Evolutionary conservation across 2,797 vertebrate species (phyloP).

Genomic region (Cyprinella venusta): DNA sequence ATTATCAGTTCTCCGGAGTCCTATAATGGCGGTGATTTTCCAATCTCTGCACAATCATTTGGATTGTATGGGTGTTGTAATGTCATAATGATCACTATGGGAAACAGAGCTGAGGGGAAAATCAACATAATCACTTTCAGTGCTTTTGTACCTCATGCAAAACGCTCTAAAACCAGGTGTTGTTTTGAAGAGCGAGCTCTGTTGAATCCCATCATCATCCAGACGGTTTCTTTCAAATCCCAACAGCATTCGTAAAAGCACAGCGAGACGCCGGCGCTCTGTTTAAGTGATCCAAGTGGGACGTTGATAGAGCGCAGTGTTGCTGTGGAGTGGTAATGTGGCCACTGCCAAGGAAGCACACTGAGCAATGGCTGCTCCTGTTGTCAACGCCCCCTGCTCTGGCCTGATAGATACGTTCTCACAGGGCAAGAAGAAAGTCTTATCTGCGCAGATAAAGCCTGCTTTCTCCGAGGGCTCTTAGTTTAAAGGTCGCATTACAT

Average conservation of each 20-base stretch:
- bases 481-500: slow-evolving; percentile 57
- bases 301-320: slow-evolving; percentile 7
- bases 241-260: slow-evolving; percentile 17
- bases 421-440: slow-evolving; percentile 47
- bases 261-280: slow-evolving; percentile 1
- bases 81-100: slow-evolving; percentile 35
- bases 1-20: slow-evolving; percentile 30
- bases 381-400: slow-evolving; percentile 19
- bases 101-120: slow-evolving; percentile 16
- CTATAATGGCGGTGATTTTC: slow-evolving; percentile 39
- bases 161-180: background rate
- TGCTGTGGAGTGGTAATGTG: slow-evolving; percentile 6
- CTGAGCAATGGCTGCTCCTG: slow-evolving; percentile 40
- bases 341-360: background rate
- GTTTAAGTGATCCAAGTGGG: slow-evolving; percentile 28
- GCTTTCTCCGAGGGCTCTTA: slow-evolving; percentile 49
- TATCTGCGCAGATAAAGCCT: slow-evolving; percentile 58
- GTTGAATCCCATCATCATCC: slow-evolving; percentile 15
- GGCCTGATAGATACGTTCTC: slow-evolving; percentile 51
- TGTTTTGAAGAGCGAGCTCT: slow-evolving; percentile 17
- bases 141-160: slow-evolving; percentile 19
- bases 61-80: slow-evolving; percentile 18
- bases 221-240: slow-evolving; percentile 29
- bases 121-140: slow-evolving; percentile 41
- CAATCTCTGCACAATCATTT: slow-evolving; percentile 34